Base-by-base conservation (phyloP, 2,113 vertebrate genomes). In the Gallinago undulata region DNA sequence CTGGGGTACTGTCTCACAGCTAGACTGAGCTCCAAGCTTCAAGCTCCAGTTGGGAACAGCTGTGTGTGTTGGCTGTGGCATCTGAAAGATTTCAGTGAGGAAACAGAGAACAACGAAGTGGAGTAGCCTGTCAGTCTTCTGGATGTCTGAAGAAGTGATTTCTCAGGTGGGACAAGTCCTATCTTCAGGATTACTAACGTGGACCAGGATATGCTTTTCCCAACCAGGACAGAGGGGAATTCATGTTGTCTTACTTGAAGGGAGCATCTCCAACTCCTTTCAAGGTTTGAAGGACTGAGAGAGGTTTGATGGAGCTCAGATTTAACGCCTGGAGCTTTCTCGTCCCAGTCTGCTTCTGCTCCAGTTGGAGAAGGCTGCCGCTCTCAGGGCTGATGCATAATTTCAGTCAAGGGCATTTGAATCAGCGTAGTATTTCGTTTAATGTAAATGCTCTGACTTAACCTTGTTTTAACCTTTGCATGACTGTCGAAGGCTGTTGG, bases 391-490 rank as follows among this genome's bases (percentile, higher is more conserved):
- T 53, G 63, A 22, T 0, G 3, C 9, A 33, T 67, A 56, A 55
- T 79, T 94, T 63, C 55, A 69, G 39, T n/a, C 47, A 79, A 94
- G 73, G 74, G 6, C 27, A 0, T 84, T 66, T 69, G 48, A 76
- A 45, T 87, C 51, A 62, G 48, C 2, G 0, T 39, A 82, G 39
- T 25, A 78, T 82, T 69, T 70, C 50, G 50, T 5, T 84, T 77
- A 45, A 35, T n/a, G 12, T 79, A 85, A 86, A 63, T 87, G n/a
- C 70, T 92, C 74, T 56, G 72, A n/a, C 47, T 84, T 91, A 89
- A 89, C 94, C 78, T 93, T 63, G 50, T n/a, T 77, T 90, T 82
- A 94, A 93, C 94, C 84, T 95, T 55, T 84, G 37, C 48, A 8
- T 31, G 68, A 15, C 84, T 84, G 60, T 30, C 50, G 31, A 69